Conservation (phyloP, 2,113 vertebrate genomes). For the Cynopterus brachyotis region DNA sequence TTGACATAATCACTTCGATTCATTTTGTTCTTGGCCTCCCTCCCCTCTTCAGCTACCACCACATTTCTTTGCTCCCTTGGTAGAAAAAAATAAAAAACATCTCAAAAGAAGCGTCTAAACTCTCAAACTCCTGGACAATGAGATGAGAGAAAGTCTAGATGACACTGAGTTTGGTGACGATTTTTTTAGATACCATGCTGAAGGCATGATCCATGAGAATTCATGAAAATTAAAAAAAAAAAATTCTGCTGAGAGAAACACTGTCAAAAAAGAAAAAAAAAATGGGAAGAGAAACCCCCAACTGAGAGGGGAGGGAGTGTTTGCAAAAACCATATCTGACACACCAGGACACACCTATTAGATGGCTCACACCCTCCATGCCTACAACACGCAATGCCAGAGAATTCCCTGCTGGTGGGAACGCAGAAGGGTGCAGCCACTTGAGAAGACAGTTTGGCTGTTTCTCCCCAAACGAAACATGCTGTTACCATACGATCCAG, state of each 20-base stretch:
- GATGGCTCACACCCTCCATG: too few relatives aligned
- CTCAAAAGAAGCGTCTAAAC: background rate
- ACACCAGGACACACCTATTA: accelerated
- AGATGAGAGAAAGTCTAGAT: background rate
- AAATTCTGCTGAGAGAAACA: background rate
- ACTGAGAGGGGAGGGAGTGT: background rate
- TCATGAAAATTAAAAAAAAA: background rate
- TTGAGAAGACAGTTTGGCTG: background rate
- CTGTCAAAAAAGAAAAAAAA: background rate
- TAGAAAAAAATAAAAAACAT: background rate
- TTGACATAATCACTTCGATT: background rate
- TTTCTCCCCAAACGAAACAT: background rate
- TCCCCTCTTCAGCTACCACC: background rate
- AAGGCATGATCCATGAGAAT: background rate
- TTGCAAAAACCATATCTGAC: background rate
- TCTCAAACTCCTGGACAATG: background rate
- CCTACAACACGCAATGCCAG: too few relatives aligned
- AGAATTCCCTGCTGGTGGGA: background rate
- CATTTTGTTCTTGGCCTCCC: background rate
- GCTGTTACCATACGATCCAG: background rate
- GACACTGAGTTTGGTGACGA: background rate
- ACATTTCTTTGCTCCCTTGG: background rate
- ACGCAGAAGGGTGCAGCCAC: background rate
- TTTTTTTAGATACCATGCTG: background rate
- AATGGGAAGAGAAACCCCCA: background rate